These are phyloP conservation scores for Drosophila leonis DNA, from an alignment of 2,888 invertebrate genomes.

Conservation along the genomic window DNA sequence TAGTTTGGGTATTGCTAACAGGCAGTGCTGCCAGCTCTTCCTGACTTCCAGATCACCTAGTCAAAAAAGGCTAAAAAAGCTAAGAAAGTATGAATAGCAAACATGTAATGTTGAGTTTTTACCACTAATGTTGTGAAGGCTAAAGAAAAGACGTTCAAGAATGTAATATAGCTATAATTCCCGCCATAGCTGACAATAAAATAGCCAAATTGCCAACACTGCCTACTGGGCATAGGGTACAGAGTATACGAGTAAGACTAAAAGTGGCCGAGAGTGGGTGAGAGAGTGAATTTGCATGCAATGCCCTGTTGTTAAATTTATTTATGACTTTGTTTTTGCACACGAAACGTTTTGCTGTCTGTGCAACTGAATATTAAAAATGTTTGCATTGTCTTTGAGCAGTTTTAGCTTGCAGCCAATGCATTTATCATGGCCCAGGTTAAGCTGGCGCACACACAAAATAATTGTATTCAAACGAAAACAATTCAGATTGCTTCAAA, in stretches of 20 bases:
- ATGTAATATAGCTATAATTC: too few relatives aligned
- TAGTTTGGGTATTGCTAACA: slow-evolving; percentile 41
- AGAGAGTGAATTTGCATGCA: slow-evolving; percentile 57
- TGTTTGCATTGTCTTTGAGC: slow-evolving; percentile 55
- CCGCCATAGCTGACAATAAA: too few relatives aligned
- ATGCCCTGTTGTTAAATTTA: slow-evolving; percentile 66
- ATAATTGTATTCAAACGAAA: not conserved
- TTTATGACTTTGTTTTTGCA: slow-evolving; percentile 64
- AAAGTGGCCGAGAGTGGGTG: not conserved
- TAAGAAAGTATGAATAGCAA: too few relatives aligned
- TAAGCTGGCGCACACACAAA: not conserved
- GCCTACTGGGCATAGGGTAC: not conserved
- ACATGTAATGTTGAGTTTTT: too few relatives aligned
- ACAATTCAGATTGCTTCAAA: not conserved
- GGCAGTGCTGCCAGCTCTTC: too few relatives aligned
- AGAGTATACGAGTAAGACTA: not conserved
- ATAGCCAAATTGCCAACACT: too few relatives aligned
- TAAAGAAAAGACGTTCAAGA: too few relatives aligned
- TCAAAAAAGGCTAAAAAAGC: too few relatives aligned
- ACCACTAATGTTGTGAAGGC: too few relatives aligned
- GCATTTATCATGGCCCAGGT: slow-evolving; percentile 38
- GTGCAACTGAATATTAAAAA: slow-evolving; percentile 23
- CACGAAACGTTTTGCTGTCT: slow-evolving; percentile 30
- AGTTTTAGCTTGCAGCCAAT: slow-evolving; percentile 35
- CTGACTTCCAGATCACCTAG: too few relatives aligned